Base-by-base conservation (phyloP, 2,888 invertebrate species). In the Panzeria rudis region DNA sequence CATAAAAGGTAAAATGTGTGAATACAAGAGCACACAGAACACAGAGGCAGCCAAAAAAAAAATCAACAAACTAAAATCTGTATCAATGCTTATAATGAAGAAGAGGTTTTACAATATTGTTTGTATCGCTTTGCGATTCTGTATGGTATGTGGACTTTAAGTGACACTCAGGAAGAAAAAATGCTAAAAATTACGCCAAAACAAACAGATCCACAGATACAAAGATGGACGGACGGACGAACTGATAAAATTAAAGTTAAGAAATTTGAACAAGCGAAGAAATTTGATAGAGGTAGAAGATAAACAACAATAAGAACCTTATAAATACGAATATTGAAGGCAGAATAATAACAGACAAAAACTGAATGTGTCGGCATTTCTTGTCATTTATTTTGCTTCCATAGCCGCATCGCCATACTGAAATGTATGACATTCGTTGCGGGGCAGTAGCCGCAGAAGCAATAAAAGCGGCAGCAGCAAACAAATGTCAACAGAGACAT, bases 1-100 rank as follows among this genome's bases (percentile, higher is more conserved):
- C 73, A 68, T 80, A 56, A 83, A 82, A 75, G 59, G 66, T 38
- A 56, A 73, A 80, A 75, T 81, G 68, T 75, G 73, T 73, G 68
- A 80, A 66, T 66, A 72, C 59, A 68, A 59, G 78, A 78, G 69
- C 78, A 50, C 68, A 54, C 11, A 35, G 8, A 52, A 23, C n/a
- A 38, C 25, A 32, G 7, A 38, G 29, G 5, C 52, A 20, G 29
- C 54, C 32, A 41, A 50, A 20, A 64, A 13, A 25, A 61, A 35
- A 47, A 13, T 68, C 9, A 23, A 75, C 9, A 23, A 75, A 75
- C 41, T 9, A 38, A 80, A 83, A 77, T 76, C 71, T 71, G 69
- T 76, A 71, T 76, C 56, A 72, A 62, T 71, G 44, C 35, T 62
- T 59, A 13, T 29, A 64, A 59, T 17, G 52, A 52, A 62, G 52